Evolutionary conservation across 92 coral and sea anemone species (phyloP).

Genomic region (Zoanthus sociatus): DNA sequence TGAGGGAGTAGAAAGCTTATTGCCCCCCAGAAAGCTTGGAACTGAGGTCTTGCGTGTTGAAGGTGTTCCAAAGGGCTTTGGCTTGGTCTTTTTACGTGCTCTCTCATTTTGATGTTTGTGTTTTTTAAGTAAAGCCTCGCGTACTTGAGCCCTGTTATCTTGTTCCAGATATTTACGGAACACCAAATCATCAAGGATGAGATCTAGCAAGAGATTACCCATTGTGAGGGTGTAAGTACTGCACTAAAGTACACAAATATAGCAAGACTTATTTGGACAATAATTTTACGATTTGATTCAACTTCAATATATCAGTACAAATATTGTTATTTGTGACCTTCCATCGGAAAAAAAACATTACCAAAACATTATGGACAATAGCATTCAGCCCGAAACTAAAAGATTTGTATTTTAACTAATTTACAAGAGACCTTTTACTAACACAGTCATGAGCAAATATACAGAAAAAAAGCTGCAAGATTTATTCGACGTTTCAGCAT

Average conservation of each 20-base stretch:
- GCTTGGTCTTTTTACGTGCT: conserved; percentile 60
- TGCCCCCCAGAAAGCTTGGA: conserved; percentile 33
- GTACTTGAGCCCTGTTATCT: conserved; percentile 72
- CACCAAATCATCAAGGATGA: conserved; percentile 92
- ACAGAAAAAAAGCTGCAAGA: too few species aligned
- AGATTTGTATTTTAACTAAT: too few species aligned
- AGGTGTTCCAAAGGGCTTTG: conserved; percentile 53
- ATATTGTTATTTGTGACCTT: too few species aligned
- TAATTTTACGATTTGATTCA: too few species aligned
- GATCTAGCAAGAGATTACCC: conserved; percentile 61
- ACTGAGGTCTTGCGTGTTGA: conserved; percentile 69
- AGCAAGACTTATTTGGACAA: neutral
- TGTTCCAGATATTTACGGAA: conserved; percentile 85
- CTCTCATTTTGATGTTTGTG: conserved; percentile 88
- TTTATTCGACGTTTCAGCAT: too few species aligned
- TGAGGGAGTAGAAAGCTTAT: neutral
- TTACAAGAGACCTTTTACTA: too few species aligned
- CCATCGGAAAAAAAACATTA: too few species aligned
- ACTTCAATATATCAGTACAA: too few species aligned
- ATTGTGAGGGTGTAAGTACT: neutral
- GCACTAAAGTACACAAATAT: neutral
- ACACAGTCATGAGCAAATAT: too few species aligned
- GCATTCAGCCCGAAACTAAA: too few species aligned
- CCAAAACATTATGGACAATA: too few species aligned
- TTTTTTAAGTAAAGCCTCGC: conserved; percentile 77